Conservation (phyloP, 2,113 vertebrate species). For the Heloderma charlesbogerti region DNA sequence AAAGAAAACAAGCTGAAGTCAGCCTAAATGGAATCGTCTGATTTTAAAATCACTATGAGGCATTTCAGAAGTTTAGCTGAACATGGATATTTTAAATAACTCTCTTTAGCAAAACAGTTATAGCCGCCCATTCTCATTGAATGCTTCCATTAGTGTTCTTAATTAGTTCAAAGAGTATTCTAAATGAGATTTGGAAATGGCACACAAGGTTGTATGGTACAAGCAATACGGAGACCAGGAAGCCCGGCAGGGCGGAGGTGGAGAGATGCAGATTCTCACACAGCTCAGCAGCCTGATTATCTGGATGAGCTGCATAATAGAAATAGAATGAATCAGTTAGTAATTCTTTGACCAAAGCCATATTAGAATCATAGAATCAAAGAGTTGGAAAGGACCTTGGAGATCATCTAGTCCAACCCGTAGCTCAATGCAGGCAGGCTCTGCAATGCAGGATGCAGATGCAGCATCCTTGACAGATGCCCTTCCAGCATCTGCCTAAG, state of each 20-base stretch:
- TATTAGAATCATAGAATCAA: too few relatives aligned
- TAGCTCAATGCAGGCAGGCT: too few relatives aligned
- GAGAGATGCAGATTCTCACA: background rate
- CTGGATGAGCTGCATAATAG: background rate
- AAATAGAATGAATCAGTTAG: background rate
- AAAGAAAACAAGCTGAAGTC: background rate
- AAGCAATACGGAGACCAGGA: too few relatives aligned
- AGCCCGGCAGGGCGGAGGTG: too few relatives aligned
- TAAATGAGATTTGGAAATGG: background rate
- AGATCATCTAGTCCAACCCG: too few relatives aligned
- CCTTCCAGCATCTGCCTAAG: too few relatives aligned
- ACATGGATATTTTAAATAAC: background rate
- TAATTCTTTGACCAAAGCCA: background rate
- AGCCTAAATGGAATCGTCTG: background rate
- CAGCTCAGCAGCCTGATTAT: background rate
- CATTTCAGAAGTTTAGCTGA: background rate
- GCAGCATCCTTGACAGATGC: too few relatives aligned
- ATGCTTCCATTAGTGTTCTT: background rate
- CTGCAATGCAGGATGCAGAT: too few relatives aligned
- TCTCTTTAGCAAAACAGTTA: background rate
- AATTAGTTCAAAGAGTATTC: background rate
- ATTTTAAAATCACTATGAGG: background rate
- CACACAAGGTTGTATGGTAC: background rate
- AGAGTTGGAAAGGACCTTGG: too few relatives aligned
- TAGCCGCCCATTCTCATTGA: background rate